These are phyloP conservation scores for Camponotus vicinus DNA, from an alignment of 1,140 invertebrate genomes.

Conservation along the genomic window DNA sequence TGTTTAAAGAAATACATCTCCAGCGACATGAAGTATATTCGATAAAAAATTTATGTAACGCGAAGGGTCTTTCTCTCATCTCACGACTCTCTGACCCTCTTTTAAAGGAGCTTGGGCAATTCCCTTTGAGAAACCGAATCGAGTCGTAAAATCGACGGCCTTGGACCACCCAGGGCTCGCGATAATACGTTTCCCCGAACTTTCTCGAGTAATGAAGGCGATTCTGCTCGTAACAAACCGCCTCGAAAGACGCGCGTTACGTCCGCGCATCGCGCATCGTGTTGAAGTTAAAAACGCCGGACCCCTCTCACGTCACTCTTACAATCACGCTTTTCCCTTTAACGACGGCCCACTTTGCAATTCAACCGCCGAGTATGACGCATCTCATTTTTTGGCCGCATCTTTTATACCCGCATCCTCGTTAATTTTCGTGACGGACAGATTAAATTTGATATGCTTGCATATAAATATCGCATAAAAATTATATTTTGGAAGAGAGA, in stretches of 20 bases:
- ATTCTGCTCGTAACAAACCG: constrained; percentile 74
- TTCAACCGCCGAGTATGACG: constrained; percentile 28
- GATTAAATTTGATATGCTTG: neutral
- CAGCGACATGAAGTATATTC: neutral
- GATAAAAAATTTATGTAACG: constrained; percentile 44
- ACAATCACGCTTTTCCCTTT: constrained; percentile 32
- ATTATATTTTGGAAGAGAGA: neutral
- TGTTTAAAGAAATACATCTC: neutral
- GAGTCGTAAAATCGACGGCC: constrained; percentile 74
- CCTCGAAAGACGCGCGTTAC: constrained; percentile 35
- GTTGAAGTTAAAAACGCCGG: constrained; percentile 7
- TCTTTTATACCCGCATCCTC: neutral
- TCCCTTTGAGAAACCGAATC: constrained; percentile 62
- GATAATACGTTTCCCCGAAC: constrained; percentile 74
- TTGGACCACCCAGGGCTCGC: constrained; percentile 74
- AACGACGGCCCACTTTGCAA: constrained; percentile 46
- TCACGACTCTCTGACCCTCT: neutral
- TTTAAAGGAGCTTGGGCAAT: constrained; percentile 14
- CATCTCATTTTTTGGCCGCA: constrained; percentile 10
- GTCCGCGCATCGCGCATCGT: neutral
- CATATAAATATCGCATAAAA: neutral
- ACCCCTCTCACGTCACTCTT: constrained; percentile 4
- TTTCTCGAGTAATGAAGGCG: constrained; percentile 77
- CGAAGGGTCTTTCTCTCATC: neutral
- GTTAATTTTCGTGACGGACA: constrained; percentile 29